Evolutionary conservation across 2,888 invertebrate genomes (phyloP), one percentile per base, ranked within the genome.

Genomic region (Nomada ferruginata): DNA sequence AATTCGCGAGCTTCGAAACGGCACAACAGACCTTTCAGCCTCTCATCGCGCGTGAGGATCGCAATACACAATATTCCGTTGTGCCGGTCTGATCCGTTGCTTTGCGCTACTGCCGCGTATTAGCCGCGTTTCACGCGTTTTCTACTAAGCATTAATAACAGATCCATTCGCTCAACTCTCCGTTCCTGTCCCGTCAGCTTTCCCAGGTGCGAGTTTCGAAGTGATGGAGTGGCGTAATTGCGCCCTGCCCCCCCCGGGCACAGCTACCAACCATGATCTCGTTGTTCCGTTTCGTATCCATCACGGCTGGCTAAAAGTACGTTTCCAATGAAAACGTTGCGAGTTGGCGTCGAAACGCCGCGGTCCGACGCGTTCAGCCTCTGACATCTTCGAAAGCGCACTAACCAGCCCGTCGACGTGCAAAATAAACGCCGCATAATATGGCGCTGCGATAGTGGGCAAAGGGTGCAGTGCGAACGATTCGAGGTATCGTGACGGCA

Each of bases 271-370:
- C 61, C 63, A n/a, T 72, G 66, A 80, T 79, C 80, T 68, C 68
- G 79, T 79, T 78, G 79, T 79, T 80, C 53, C 60, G 60, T 61
- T 76, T 72, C 79, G 63, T 71, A 78, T 78, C 79, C 79, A 80
- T 79, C 79, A 80, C 60, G 11, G 44, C n/a, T 23, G 63, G 66
- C 52, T 68, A 57, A 68, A 79, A 72, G 71, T 72, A 68, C 57
- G 50, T 15, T 57, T 23, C 44, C 50, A 36, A 68, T 66, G n/a
- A 42, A 18, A 63, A 63, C 65, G 13, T 15, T 20, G 57, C 63
- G 60, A 44, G 53, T 44, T 26, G 47, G 26, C 2, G 47, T 10
- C 26, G 60, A 18, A 18, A 11, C 20, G 10, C 5, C n/a, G 42
- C 36, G 36, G 36, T 36, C 47, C 10, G 0, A 15, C 15, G 1